phyloP scores from a whole-genome alignment of 2,888 invertebrate genomes.

The Sabellastarte sp. region DNA sequence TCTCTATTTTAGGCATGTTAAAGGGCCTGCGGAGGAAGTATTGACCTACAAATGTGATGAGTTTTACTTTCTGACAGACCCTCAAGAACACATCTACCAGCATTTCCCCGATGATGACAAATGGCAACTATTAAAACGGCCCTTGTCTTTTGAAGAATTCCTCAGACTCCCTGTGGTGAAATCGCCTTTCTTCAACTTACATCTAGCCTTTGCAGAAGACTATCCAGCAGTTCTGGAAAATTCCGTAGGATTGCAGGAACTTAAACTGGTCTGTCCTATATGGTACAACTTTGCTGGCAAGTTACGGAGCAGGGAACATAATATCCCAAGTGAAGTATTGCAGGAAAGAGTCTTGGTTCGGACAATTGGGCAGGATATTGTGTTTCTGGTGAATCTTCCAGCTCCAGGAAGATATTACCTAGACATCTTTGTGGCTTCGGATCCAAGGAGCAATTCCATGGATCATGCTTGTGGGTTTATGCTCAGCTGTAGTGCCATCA shows the following conservation, averaged over 20 bases:
- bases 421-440: slow-evolving; percentile 55
- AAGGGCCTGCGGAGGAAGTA: slow-evolving; percentile 20
- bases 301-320: slow-evolving; percentile 42
- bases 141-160: slow-evolving; percentile 60
- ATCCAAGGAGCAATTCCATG: slow-evolving; percentile 49
- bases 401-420: slow-evolving; percentile 58
- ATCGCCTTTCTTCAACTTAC: slow-evolving; percentile 60
- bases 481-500: slow-evolving; percentile 26
- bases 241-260: slow-evolving; percentile 43
- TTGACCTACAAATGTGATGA: slow-evolving; percentile 52
- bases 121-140: slow-evolving; percentile 59
- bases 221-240: slow-evolving; percentile 50
- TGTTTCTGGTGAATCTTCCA: slow-evolving; percentile 57
- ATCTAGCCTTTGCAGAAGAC: slow-evolving; percentile 43
- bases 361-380: slow-evolving; percentile 44
- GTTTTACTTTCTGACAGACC: slow-evolving; percentile 58
- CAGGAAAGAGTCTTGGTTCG: slow-evolving; percentile 46
- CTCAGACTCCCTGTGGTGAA: slow-evolving; percentile 60
- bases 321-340: slow-evolving; percentile 35
- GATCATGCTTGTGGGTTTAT: slow-evolving; percentile 55
- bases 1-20: slow-evolving; percentile 63
- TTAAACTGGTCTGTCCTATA: slow-evolving; percentile 34
- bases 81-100: slow-evolving; percentile 57
- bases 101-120: slow-evolving; percentile 49
- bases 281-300: slow-evolving; percentile 48